phyloP scores from a whole-genome alignment of 2,888 invertebrate species.

The Abrostola tripartita region DNA sequence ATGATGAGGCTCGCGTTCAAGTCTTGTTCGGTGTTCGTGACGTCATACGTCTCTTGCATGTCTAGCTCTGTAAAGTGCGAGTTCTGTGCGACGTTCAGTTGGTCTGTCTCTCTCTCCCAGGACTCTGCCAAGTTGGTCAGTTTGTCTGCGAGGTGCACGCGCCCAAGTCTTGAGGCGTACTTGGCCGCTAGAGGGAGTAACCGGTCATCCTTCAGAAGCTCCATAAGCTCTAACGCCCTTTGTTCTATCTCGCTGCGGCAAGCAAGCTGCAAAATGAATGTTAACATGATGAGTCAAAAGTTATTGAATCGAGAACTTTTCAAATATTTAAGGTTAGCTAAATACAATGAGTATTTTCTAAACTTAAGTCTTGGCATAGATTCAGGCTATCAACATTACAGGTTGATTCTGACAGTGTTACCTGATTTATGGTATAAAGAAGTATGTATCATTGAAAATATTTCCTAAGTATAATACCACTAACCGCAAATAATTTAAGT shows the following conservation, averaged over 20 bases:
- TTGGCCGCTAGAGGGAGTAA: slow-evolving; percentile 95
- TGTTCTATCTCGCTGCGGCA: slow-evolving; percentile 95
- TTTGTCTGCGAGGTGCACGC: slow-evolving; percentile 93
- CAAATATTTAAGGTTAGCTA: not conserved
- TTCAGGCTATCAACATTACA: no score
- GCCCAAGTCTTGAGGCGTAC: slow-evolving; percentile 94
- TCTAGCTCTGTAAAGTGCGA: slow-evolving; percentile 78
- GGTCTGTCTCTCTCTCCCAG: slow-evolving; percentile 75
- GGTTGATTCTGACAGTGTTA: no score
- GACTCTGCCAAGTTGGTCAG: slow-evolving; percentile 89
- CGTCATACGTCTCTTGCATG: slow-evolving; percentile 80
- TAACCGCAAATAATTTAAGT: slow-evolving; percentile 96
- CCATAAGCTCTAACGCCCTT: slow-evolving; percentile 95
- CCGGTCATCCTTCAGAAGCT: slow-evolving; percentile 93
- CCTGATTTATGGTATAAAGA: no score
- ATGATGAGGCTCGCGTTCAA: slow-evolving; percentile 81
- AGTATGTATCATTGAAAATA: no score
- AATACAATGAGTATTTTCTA: no score
- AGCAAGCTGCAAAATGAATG: slow-evolving; percentile 89
- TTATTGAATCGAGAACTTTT: not conserved
- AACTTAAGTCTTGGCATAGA: no score
- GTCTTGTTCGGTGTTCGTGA: slow-evolving; percentile 73
- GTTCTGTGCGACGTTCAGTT: slow-evolving; percentile 71
- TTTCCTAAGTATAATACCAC: slow-evolving; percentile 60
- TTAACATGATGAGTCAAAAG: not conserved